Evolutionary conservation across 2,888 invertebrate species (phyloP).

Genomic region (Ophion ventricosus): DNA sequence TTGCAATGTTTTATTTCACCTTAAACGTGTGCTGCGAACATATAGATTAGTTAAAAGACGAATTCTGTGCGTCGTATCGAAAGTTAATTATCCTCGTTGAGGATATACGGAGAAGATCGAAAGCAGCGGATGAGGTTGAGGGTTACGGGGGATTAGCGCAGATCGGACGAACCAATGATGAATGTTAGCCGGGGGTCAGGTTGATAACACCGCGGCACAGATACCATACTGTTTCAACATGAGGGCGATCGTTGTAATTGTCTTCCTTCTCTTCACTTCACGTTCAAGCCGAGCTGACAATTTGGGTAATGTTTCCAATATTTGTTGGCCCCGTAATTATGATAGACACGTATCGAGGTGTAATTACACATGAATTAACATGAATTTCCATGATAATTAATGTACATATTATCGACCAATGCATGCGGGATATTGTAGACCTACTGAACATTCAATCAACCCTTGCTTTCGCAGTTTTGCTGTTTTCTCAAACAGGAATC

Average conservation of each 20-base stretch:
- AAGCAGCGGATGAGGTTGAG: constrained; percentile 18
- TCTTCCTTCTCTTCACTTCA: constrained; percentile 69
- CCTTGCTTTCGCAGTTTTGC: not conserved
- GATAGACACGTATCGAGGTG: not conserved
- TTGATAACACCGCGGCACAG: constrained; percentile 65
- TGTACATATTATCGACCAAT: not conserved
- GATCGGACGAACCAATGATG: constrained; percentile 56
- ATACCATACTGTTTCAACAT: constrained; percentile 68
- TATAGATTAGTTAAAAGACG: not conserved
- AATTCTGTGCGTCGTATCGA: constrained; percentile 49
- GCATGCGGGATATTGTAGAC: not conserved
- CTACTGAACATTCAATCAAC: not conserved
- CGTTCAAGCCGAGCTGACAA: constrained; percentile 72
- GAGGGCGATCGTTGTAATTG: constrained; percentile 68
- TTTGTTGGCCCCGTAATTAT: constrained; percentile 9
- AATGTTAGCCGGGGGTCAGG: constrained; percentile 66
- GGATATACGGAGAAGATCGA: not conserved
- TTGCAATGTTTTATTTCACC: constrained; percentile 17
- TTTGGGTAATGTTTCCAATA: constrained; percentile 74
- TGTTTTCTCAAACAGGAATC: not conserved
- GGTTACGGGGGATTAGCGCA: constrained; percentile 3
- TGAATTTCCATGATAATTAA: not conserved
- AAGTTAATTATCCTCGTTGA: constrained; percentile 34
- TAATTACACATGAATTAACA: not conserved
- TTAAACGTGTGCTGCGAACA: not conserved